phyloP scores from a whole-genome alignment of 1,140 invertebrate genomes.

The Cardiocondyla obscurior region DNA sequence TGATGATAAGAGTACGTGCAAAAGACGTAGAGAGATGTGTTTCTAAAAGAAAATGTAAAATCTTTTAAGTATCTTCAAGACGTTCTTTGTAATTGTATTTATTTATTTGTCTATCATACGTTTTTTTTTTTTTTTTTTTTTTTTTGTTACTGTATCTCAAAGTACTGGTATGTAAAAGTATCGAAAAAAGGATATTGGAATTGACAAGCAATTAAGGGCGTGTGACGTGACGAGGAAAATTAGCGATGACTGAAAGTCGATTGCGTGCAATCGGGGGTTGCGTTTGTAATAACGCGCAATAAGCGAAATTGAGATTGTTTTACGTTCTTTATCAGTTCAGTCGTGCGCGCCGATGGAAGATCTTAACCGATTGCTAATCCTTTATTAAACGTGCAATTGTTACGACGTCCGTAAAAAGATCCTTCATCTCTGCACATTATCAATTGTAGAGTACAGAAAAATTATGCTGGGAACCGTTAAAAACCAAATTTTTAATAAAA shows the following conservation, averaged over 20 bases:
- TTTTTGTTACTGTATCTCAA: slow-evolving; percentile 15
- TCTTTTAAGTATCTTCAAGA: neutral
- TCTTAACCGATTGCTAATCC: slow-evolving; percentile 32
- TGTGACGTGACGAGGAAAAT: neutral
- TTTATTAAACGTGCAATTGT: slow-evolving; percentile 46
- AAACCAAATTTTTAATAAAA: neutral
- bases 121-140: too few relatives aligned
- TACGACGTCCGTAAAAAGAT: slow-evolving; percentile 38
- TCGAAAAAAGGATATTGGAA: neutral
- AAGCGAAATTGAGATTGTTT: slow-evolving; percentile 13
- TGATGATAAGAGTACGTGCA: neutral
- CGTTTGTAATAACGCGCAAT: neutral
- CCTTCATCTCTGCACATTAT: slow-evolving; percentile 30
- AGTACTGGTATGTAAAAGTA: neutral
- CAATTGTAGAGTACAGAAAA: slow-evolving; percentile 41
- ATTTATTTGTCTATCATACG: slow-evolving; percentile 26
- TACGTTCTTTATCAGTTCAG: neutral
- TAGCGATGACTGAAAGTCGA: neutral
- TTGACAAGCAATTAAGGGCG: neutral
- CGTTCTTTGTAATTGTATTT: slow-evolving; percentile 26
- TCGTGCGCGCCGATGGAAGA: neutral
- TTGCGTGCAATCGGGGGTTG: slow-evolving; percentile 6
- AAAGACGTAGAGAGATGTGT: neutral
- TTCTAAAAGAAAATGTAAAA: neutral
- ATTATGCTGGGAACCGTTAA: neutral